phyloP scores from a whole-genome alignment of 2,888 invertebrate species.

The Norana najaformis region DNA sequence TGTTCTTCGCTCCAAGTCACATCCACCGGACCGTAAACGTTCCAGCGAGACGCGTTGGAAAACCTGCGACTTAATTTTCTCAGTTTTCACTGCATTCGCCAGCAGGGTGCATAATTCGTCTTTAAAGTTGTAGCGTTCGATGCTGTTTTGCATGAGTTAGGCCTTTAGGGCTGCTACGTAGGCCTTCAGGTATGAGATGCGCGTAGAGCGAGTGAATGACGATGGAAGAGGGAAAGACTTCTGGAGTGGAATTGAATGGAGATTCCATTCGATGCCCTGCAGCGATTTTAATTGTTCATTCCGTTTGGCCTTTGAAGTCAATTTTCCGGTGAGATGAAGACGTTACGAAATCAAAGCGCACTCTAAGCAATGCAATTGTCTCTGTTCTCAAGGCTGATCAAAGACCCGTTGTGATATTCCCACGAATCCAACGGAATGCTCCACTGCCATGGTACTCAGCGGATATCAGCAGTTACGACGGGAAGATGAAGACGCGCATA shows the following conservation, averaged over 20 bases:
- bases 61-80: neutral
- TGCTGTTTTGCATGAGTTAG: neutral
- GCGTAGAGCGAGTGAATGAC: neutral
- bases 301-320: neutral
- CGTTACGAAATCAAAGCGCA: neutral
- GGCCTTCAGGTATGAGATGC: neutral
- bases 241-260: neutral
- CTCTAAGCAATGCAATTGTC: neutral
- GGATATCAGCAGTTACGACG: too few relatives aligned
- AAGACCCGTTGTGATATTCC: neutral
- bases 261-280: neutral
- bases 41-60: neutral
- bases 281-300: constrained; percentile 13
- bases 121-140: constrained; percentile 1
- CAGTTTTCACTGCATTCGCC: neutral
- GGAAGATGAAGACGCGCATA: too few relatives aligned
- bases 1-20: neutral
- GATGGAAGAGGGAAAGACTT: neutral
- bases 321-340: neutral
- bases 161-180: neutral
- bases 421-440: too few relatives aligned
- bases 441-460: too few relatives aligned
- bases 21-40: neutral
- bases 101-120: neutral
- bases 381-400: neutral